phyloP scores from a whole-genome alignment of 2,113 vertebrate genomes.

The Pungitius pungitius region DNA sequence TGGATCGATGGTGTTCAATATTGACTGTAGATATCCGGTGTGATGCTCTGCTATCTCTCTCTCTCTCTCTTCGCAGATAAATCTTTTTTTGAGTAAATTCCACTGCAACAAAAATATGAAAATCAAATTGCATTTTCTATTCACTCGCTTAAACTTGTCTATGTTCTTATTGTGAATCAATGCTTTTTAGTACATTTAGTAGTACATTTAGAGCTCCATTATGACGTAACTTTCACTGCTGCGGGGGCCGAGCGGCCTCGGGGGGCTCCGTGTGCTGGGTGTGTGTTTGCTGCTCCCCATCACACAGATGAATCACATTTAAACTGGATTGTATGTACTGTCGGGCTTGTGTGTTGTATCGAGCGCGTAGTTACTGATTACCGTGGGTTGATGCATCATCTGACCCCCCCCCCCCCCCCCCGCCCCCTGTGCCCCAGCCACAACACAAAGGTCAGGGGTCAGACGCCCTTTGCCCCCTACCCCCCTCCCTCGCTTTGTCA shows the following conservation, averaged over 20 bases:
- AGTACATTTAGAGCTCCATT: not conserved
- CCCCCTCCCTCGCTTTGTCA: slow-evolving; percentile 40
- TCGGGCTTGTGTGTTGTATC: slow-evolving; percentile 38
- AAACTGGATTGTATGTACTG: not conserved
- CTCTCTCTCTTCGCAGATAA: not conserved
- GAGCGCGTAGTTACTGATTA: slow-evolving; percentile 74
- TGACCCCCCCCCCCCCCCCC: slow-evolving; percentile 68
- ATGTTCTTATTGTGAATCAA: not conserved
- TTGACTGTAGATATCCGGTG: slow-evolving; percentile 38
- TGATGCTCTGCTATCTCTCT: slow-evolving; percentile 15
- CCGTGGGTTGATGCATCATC: slow-evolving; percentile 53
- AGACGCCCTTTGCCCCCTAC: slow-evolving; percentile 54
- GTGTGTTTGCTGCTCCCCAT: slow-evolving; percentile 28
- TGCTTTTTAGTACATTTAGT: not conserved
- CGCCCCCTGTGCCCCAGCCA: slow-evolving; percentile 54
- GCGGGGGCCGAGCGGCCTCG: not conserved
- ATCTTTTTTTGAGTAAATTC: not conserved
- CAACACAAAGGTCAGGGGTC: slow-evolving; percentile 67
- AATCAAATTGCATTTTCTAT: not conserved
- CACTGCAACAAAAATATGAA: not conserved
- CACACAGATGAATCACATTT: slow-evolving; percentile 19
- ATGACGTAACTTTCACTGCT: slow-evolving; percentile 12
- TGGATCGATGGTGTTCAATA: slow-evolving; percentile 41
- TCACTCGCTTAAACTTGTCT: too few relatives aligned
- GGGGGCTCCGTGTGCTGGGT: not conserved